phyloP scores from a whole-genome alignment of 2,888 invertebrate species.

The Corythucha ciliata region DNA sequence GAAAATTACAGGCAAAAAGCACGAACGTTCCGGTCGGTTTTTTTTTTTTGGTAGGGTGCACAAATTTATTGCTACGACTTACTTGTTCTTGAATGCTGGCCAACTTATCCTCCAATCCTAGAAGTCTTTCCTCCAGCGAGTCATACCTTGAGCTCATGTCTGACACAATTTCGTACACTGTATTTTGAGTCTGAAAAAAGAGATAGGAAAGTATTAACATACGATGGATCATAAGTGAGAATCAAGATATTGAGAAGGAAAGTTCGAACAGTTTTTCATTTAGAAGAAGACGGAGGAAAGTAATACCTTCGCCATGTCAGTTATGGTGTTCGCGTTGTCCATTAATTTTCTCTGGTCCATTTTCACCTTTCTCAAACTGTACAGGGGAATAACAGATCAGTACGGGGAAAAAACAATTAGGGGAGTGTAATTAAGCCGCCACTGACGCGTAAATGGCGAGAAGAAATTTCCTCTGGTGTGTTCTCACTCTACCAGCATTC shows the following conservation, averaged over 20 bases:
- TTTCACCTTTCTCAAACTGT: constrained; percentile 94
- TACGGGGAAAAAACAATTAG: not conserved
- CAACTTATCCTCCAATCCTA: constrained; percentile 86
- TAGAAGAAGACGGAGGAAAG: not conserved
- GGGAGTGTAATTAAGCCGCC: constrained; percentile 19
- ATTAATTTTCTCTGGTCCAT: constrained; percentile 99
- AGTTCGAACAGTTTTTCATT: not conserved
- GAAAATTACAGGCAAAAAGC: no score
- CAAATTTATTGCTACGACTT: no score
- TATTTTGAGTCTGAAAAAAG: constrained; percentile 84
- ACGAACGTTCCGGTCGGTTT: no score
- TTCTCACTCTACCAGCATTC: constrained; percentile 88
- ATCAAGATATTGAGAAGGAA: not conserved
- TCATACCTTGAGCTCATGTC: constrained; percentile 94
- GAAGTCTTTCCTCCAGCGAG: constrained; percentile 83
- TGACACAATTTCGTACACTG: constrained; percentile 95
- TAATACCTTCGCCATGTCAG: constrained; percentile 96
- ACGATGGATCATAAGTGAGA: not conserved
- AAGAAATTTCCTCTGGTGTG: constrained; percentile 98
- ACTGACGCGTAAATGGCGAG: constrained; percentile 98
- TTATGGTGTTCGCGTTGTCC: constrained; percentile 98
- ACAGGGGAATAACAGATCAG: constrained; percentile 2
- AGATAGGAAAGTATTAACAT: constrained; percentile 35
- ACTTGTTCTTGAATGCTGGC: constrained; percentile 63
- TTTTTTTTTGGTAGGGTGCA: no score